Percentiles rank a stretch among this genome's conserved stretches.
Evolutionary conservation across 2,797 vertebrate genomes (phyloP).

Genomic region (Anniella stebbinsi): DNA sequence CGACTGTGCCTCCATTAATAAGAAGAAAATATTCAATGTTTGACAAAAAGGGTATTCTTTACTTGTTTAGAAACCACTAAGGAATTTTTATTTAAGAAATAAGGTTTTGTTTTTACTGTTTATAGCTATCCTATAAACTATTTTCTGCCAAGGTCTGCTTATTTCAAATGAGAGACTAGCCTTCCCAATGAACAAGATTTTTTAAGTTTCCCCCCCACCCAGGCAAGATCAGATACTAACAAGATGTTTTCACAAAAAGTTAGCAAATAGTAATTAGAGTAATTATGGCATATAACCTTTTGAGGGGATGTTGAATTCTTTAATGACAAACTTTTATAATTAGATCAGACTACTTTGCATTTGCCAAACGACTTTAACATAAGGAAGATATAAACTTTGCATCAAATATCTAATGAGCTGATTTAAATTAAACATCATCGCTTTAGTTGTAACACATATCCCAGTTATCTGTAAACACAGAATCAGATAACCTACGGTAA

Average conservation of each 20-base stretch:
- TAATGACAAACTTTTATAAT: constrained; percentile 17
- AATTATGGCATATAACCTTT: constrained; percentile 36
- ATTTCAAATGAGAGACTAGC: constrained; percentile 35
- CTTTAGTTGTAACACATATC: neutral
- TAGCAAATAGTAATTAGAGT: constrained; percentile 41
- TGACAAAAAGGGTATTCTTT: neutral
- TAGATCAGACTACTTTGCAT: constrained; percentile 1
- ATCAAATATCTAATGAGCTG: constrained; percentile 8
- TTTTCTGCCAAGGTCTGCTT: neutral
- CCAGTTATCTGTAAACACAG: neutral
- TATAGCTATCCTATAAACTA: neutral
- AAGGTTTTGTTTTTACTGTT: neutral
- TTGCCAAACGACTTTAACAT: neutral
- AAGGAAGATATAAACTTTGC: constrained; percentile 11
- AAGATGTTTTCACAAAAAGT: constrained; percentile 48
- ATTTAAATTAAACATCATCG: neutral
- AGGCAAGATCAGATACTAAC: constrained; percentile 36
- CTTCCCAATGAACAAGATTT: constrained; percentile 40
- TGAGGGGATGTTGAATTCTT: constrained; percentile 38
- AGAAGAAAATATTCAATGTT: neutral
- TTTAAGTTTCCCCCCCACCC: neutral
- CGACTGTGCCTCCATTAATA: too few relatives aligned
- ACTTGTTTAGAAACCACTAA: neutral
- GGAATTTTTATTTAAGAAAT: neutral
- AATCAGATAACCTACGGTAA: neutral